These are phyloP conservation scores for Zapus hudsonius DNA, from an alignment of 2,113 vertebrate species.

Conservation along the genomic window DNA sequence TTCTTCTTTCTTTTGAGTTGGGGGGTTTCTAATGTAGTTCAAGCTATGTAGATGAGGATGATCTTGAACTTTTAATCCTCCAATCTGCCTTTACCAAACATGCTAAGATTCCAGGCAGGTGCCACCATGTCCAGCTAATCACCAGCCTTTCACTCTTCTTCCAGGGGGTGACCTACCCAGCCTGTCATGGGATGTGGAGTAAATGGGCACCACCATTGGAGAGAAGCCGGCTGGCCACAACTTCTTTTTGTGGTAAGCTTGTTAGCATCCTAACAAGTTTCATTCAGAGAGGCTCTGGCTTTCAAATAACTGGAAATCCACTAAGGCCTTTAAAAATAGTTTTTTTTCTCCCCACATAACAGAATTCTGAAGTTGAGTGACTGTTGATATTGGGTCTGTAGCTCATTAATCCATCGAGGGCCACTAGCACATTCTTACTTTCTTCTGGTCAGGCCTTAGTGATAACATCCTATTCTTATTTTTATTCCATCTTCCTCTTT, in stretches of 20 bases:
- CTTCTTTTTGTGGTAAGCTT: slow-evolving; percentile 95
- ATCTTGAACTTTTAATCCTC: too few species aligned
- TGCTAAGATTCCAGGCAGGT: too few species aligned
- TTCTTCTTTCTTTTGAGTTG: too few species aligned
- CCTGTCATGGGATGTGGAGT: slow-evolving; percentile 98
- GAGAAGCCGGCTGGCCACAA: slow-evolving; percentile 95
- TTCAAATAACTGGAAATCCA: neutral
- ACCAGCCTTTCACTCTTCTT: slow-evolving; percentile 58
- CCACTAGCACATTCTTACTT: neutral
- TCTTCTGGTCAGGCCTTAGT: neutral
- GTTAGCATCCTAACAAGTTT: neutral
- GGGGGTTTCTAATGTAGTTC: too few species aligned
- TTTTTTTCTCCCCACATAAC: neutral
- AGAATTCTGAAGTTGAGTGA: neutral
- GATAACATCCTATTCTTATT: neutral
- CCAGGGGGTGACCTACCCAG: slow-evolving; percentile 98
- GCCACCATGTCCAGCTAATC: too few species aligned
- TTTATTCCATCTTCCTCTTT: neutral
- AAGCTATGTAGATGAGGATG: too few species aligned
- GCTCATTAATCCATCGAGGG: too few species aligned
- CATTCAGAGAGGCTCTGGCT: neutral
- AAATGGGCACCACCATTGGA: slow-evolving; percentile 98
- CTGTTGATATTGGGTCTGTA: neutral
- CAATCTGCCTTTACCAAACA: too few species aligned
- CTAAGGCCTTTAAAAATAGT: neutral